Percentiles rank a stretch among this genome's conserved stretches.
Evolutionary conservation across 2,113 vertebrate genomes (phyloP).

Genomic region (Zeus faber): DNA sequence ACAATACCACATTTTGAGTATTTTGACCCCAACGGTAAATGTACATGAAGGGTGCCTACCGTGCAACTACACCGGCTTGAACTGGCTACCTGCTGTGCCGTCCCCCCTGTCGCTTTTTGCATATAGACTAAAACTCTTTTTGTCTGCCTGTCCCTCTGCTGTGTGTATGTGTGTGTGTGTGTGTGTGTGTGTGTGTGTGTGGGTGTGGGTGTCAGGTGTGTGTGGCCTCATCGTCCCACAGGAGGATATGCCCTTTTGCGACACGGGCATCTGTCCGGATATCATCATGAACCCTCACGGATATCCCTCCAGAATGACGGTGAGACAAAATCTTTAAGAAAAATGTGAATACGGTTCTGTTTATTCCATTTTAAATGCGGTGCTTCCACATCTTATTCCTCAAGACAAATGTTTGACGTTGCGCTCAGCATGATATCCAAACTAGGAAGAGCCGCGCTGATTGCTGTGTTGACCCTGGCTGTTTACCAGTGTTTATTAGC

Average conservation of each 20-base stretch:
- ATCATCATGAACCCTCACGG: constrained; percentile 99
- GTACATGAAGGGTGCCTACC: no score
- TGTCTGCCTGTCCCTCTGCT: not conserved
- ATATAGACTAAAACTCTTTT: no score
- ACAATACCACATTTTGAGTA: no score
- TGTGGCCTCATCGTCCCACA: constrained; percentile 97
- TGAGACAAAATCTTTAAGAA: constrained; percentile 50
- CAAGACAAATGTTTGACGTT: no score
- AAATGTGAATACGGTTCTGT: not conserved
- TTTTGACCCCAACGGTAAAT: no score
- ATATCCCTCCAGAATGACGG: constrained; percentile 98
- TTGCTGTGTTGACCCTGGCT: constrained; percentile 46
- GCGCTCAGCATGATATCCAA: no score
- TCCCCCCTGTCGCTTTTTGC: no score
- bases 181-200: constrained; percentile 4
- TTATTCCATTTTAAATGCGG: not conserved
- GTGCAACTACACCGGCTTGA: no score
- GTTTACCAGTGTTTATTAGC: constrained; percentile 45
- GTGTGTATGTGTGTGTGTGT: constrained; percentile 20
- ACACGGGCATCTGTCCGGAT: constrained; percentile 95
- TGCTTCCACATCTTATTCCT: no score
- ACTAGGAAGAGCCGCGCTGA: no score
- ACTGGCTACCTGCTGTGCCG: no score
- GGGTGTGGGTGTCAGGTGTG: constrained; percentile 80
- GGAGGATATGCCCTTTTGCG: constrained; percentile 98